A percentile compares a stretch with the other conserved stretches of the same genome.
These are phyloP conservation scores for Pollenia griseotomentosa DNA, from an alignment of 2,888 invertebrate species.

Conservation along the genomic window DNA sequence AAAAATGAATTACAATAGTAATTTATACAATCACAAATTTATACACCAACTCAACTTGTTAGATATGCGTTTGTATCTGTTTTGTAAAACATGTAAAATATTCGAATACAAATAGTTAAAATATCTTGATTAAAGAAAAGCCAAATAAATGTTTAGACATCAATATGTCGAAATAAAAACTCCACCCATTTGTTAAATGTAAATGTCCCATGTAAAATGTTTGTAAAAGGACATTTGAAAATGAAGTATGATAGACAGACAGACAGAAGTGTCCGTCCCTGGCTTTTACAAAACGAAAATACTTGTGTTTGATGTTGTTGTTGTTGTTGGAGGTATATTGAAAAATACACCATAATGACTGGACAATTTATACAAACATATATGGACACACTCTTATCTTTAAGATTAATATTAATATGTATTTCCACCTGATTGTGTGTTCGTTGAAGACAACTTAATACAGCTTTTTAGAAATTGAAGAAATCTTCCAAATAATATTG, in stretches of 20 bases:
- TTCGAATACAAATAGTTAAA: constrained; percentile 41
- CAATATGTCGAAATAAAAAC: constrained; percentile 71
- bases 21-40: constrained; percentile 52
- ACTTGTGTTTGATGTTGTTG: not conserved
- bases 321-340: not conserved
- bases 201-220: constrained; percentile 59
- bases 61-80: constrained; percentile 36
- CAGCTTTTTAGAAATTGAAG: constrained; percentile 31
- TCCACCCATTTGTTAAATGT: constrained; percentile 70
- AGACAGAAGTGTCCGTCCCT: constrained; percentile 16
- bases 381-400: not conserved
- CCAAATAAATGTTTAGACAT: constrained; percentile 73
- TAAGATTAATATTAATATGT: not conserved
- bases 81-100: constrained; percentile 64
- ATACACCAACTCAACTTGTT: constrained; percentile 15
- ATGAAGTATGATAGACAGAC: constrained; percentile 58
- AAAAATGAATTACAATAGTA: constrained; percentile 36
- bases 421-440: not conserved
- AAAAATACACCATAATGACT: constrained; percentile 34
- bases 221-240: constrained; percentile 53
- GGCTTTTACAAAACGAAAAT: no score
- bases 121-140: constrained; percentile 72
- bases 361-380: constrained; percentile 27
- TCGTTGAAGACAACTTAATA: constrained; percentile 45
- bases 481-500: constrained; percentile 54